Evolutionary conservation across 2,888 invertebrate species (phyloP), one percentile per base, ranked within the genome.

Genomic region (Leptothorax acervorum): DNA sequence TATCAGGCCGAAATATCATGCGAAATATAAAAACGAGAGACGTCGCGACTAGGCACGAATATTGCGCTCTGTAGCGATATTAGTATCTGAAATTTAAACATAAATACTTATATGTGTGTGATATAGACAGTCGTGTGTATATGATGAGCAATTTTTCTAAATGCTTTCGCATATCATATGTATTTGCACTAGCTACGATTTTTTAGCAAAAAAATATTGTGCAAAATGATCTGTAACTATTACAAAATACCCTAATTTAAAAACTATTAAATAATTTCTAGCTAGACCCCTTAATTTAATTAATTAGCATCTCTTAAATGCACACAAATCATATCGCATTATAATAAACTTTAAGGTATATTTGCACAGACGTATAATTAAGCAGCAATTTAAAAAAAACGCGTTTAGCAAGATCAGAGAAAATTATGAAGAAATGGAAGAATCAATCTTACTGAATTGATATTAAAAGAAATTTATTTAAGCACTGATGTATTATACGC

Each of bases 11-110:
- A 76, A 66, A 70, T 62, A 60, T 82, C 62, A 45, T 23, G 39
- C 53, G 31, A 78, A 73, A 82, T 76, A 65, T 73, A 82, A 60
- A 31, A 65, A 79, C 51, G 57, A 84, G 53, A 82, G 81, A 89
- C 55, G 57, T 73, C 87, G 88, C 81, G 83, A 79, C 81, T 53
- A 74, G 87, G 83, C 65, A 91, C 86, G 79, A 79, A 75, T 74
- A 85, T 78, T 68, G 84, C 71, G 57, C 18, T 35, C 39, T 35
- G 3, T 62, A 55, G 28, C 28, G 55, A 66, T 73, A 84, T 83
- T 86, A 86, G 55, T 83, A 76, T 53, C 53, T 82, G 82, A 42
- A 42, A 78, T 78, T 55, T 65, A 66, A 66, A 78, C 45, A 68
- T 28, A 31, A 68, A 8, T n/a, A 15, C 23, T 53, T 28, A 60